These are phyloP conservation scores for Oscheius onirici DNA, from an alignment of 2,888 invertebrate species.

Conservation along the genomic window DNA sequence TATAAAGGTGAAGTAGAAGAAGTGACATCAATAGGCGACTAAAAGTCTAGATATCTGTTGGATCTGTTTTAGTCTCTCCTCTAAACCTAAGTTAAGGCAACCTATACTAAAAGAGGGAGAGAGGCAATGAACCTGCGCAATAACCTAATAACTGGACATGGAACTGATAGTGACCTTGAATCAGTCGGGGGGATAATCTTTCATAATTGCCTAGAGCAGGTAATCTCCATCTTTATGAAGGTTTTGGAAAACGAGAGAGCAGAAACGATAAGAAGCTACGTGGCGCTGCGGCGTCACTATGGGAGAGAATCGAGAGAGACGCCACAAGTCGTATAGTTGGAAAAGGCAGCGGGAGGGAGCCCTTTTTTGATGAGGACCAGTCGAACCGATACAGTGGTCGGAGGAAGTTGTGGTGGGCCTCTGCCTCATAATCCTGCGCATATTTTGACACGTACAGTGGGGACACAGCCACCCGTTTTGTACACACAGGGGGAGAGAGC, in stretches of 20 bases:
- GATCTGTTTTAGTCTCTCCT: no score
- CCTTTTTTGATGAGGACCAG: conserved; percentile 22
- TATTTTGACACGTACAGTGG: conserved; percentile 20
- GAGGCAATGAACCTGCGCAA: no score
- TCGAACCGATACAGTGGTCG: conserved; percentile 8
- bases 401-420: not conserved
- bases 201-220: not conserved
- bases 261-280: not conserved
- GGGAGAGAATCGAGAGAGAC: not conserved
- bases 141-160: no score
- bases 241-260: not conserved
- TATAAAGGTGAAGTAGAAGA: no score
- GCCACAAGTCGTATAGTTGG: conserved; percentile 11
- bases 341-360: not conserved
- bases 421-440: conserved; percentile 10
- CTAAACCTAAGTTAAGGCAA: no score
- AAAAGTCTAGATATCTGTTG: no score
- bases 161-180: no score
- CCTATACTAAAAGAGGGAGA: no score
- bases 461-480: not conserved
- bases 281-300: not conserved
- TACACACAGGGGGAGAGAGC: not conserved
- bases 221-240: not conserved
- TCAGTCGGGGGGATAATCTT: no score
- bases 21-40: no score